Evolutionary conservation across 2,888 invertebrate genomes (phyloP).

Genomic region (Camptogramma bilineatum): DNA sequence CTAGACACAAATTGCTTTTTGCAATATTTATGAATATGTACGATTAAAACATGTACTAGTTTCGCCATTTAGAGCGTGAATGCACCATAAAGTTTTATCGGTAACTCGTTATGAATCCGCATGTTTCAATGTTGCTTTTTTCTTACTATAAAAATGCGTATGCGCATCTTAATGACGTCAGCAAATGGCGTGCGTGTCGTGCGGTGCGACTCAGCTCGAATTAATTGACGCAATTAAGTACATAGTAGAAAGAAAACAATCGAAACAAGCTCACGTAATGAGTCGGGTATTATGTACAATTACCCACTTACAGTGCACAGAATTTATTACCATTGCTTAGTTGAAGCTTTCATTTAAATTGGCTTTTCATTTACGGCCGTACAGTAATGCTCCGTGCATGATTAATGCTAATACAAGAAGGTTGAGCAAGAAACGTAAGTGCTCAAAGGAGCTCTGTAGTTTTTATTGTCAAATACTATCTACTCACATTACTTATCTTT

Average conservation of each 20-base stretch:
- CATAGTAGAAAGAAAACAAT: conserved; percentile 80
- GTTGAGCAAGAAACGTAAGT: conserved; percentile 18
- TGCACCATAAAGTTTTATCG: conserved; percentile 64
- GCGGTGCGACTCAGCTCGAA: conserved; percentile 70
- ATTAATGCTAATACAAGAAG: conserved; percentile 19
- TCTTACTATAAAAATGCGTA: conserved; percentile 69
- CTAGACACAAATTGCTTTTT: conserved; percentile 39
- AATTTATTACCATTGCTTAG: conserved; percentile 56
- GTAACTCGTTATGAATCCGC: conserved; percentile 60
- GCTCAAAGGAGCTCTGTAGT: conserved; percentile 8
- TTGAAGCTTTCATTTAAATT: conserved; percentile 59
- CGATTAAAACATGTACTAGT: conserved; percentile 39
- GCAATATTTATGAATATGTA: conserved; percentile 33
- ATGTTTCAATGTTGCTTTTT: conserved; percentile 62
- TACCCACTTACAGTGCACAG: conserved; percentile 63
- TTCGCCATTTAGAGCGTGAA: conserved; percentile 59
- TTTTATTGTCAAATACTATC: conserved; percentile 7
- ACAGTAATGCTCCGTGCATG: conserved; percentile 34
- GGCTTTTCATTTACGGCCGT: conserved; percentile 42
- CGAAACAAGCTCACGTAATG: conserved; percentile 68
- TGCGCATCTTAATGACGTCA: conserved; percentile 75
- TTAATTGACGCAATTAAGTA: conserved; percentile 80
- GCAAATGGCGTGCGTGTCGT: conserved; percentile 61
- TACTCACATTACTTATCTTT: conserved; percentile 8
- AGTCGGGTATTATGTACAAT: conserved; percentile 70